Conservation (phyloP, 2,888 invertebrate species). For the Hypercompe scribonia region DNA sequence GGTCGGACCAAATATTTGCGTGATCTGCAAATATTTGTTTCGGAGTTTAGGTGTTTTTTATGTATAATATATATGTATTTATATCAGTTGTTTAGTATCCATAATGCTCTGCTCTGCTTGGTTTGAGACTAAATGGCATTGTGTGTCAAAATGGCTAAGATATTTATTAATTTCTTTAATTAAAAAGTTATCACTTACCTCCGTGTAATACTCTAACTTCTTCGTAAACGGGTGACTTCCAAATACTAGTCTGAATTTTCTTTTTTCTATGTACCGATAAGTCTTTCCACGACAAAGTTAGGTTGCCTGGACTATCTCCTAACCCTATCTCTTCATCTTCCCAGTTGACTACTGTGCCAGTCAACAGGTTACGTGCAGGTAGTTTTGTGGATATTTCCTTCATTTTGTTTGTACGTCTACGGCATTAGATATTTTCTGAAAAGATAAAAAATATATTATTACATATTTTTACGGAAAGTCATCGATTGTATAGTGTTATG, state of each 20-base stretch:
- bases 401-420: conserved; percentile 69
- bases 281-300: conserved; percentile 85
- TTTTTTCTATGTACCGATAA: conserved; percentile 83
- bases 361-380: conserved; percentile 79
- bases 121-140: too few relatives aligned
- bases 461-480: too few relatives aligned
- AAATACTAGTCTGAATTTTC: conserved; percentile 81
- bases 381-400: conserved; percentile 66
- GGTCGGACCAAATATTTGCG: too few relatives aligned
- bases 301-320: conserved; percentile 72
- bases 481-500: too few relatives aligned
- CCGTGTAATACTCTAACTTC: conserved; percentile 85
- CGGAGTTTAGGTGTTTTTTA: too few relatives aligned
- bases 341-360: conserved; percentile 81
- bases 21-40: too few relatives aligned
- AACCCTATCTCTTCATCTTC: conserved; percentile 76
- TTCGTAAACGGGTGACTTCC: conserved; percentile 81
- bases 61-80: too few relatives aligned
- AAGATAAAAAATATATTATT: conserved; percentile 27
- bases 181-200: conserved; percentile 65
- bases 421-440: conserved; percentile 69
- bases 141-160: too few relatives aligned
- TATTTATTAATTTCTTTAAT: too few relatives aligned
- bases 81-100: too few relatives aligned
- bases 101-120: too few relatives aligned